Conservation (phyloP, 1,140 invertebrate genomes). For the Cherax destructor region DNA sequence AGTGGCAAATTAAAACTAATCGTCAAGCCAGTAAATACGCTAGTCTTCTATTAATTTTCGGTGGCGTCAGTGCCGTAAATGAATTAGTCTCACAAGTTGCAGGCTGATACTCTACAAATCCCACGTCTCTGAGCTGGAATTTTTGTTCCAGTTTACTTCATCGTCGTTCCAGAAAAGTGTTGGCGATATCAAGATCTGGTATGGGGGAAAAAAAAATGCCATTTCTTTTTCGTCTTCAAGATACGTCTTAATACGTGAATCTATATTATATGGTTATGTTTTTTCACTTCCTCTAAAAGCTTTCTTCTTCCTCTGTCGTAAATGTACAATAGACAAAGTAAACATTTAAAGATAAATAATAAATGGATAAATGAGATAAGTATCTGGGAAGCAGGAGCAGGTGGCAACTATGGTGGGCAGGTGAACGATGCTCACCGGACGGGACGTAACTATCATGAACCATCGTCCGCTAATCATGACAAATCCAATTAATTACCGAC, state of each 20-base stretch:
- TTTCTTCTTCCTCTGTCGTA: no score
- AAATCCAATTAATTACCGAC: conserved; percentile 70
- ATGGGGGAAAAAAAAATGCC: conserved; percentile 26
- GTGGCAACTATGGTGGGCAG: conserved; percentile 18
- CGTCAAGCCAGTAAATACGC: conserved; percentile 26
- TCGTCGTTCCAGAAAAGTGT: conserved; percentile 57
- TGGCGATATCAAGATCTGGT: background rate
- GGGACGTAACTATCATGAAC: conserved; percentile 36
- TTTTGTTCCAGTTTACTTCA: conserved; percentile 59
- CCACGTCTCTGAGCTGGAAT: conserved; percentile 36
- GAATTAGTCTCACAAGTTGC: conserved; percentile 68
- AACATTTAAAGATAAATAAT: no score
- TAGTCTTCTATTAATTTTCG: conserved; percentile 44
- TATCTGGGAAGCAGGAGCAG: background rate
- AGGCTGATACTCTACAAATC: conserved; percentile 62
- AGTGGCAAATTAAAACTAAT: conserved; percentile 21
- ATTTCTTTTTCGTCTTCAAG: background rate
- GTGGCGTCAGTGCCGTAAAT: conserved; percentile 59
- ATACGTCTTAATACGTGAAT: background rate
- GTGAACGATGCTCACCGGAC: conserved; percentile 58
- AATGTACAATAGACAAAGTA: no score
- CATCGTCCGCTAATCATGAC: conserved; percentile 67
- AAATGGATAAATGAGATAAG: background rate
- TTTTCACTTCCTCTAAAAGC: background rate
- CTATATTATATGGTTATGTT: background rate